Evolutionary conservation across 1,140 invertebrate species (phyloP).

Genomic region (Sipha flava): DNA sequence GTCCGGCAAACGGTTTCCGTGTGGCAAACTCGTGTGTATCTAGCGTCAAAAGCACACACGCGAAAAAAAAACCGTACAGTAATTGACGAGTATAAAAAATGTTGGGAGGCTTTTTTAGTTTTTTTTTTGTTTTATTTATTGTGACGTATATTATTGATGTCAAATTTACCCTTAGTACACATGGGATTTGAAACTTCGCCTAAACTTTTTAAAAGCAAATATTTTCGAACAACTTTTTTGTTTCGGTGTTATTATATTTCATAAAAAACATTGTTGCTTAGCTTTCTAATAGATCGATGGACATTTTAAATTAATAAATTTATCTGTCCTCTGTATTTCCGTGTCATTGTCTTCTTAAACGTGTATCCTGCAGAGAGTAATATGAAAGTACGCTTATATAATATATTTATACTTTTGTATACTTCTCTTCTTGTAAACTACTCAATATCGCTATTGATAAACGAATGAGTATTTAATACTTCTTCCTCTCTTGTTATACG

Average conservation of each 20-base stretch:
- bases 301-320: neutral
- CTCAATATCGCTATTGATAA: too few species aligned
- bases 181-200: neutral
- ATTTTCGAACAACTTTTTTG: constrained; percentile 9
- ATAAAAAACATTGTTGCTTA: neutral
- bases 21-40: neutral
- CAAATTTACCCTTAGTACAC: constrained; percentile 2
- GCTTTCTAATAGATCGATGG: neutral
- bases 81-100: constrained; percentile 16
- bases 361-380: too few species aligned
- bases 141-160: constrained; percentile 23
- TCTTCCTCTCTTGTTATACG: too few species aligned
- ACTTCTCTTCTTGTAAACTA: too few species aligned
- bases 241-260: neutral
- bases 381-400: too few species aligned
- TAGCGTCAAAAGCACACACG: constrained; percentile 18
- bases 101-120: neutral
- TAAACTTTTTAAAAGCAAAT: constrained; percentile 27
- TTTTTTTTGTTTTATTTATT: neutral
- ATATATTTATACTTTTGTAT: too few species aligned
- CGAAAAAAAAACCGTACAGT: neutral
- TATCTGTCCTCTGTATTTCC: neutral
- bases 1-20: constrained; percentile 24
- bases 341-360: too few species aligned
- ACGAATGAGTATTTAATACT: too few species aligned